Evolutionary conservation across 2,113 vertebrate genomes (phyloP).

Genomic region (Aleadryas rufinucha): DNA sequence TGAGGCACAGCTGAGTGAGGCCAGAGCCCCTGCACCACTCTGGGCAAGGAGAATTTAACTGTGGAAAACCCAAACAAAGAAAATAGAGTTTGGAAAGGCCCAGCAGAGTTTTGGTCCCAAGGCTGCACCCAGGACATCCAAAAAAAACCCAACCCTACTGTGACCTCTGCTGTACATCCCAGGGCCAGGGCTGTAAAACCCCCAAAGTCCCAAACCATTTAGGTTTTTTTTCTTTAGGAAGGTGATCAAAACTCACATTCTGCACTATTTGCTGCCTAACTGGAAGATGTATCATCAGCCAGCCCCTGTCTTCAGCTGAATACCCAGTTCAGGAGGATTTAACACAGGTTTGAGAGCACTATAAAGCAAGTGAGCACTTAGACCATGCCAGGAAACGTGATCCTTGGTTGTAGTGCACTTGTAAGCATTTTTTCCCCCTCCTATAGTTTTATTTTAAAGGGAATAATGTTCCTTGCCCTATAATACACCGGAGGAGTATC

Average conservation of each 20-base stretch:
- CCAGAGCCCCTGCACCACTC: not conserved
- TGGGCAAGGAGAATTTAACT: not conserved
- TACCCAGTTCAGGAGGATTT: not conserved
- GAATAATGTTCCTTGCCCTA: not conserved
- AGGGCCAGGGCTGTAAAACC: not conserved
- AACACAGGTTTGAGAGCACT: not conserved
- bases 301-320: not conserved
- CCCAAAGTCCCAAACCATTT: not conserved
- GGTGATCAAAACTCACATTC: not conserved
- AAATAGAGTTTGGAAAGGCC: not conserved
- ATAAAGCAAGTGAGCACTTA: conserved; percentile 7
- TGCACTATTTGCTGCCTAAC: not conserved
- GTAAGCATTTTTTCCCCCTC: not conserved
- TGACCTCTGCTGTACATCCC: not conserved
- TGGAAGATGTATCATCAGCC: not conserved
- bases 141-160: rapidly evolving
- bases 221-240: not conserved
- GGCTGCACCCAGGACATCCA: not conserved
- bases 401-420: conserved; percentile 25
- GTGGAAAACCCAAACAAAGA: rapidly evolving
- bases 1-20: not conserved
- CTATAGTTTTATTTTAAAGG: conserved; percentile 34
- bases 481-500: not conserved
- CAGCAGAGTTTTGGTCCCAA: not conserved
- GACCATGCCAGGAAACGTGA: not conserved